These are phyloP conservation scores for Eleginops maclovinus DNA, from an alignment of 2,113 vertebrate species.

Conservation along the genomic window DNA sequence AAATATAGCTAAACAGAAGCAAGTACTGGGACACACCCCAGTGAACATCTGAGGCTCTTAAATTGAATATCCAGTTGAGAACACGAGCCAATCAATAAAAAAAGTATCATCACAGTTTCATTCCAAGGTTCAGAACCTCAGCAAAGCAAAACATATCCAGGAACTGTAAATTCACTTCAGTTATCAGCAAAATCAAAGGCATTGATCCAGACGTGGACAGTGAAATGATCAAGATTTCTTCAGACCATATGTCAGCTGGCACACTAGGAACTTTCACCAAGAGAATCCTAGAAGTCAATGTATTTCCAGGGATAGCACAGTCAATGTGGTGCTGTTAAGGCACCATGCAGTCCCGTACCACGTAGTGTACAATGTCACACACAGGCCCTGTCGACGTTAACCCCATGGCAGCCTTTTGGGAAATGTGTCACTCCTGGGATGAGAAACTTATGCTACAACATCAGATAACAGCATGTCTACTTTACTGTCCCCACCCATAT, in stretches of 20 bases:
- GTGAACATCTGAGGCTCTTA: background rate
- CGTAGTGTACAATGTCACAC: background rate
- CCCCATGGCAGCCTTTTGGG: background rate
- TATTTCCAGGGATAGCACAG: slow-evolving; percentile 27
- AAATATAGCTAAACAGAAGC: slow-evolving; percentile 30
- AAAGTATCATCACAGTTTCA: slow-evolving; percentile 5
- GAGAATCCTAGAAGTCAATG: background rate
- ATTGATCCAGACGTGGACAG: background rate
- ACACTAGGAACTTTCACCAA: background rate
- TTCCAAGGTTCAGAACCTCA: slow-evolving; percentile 4
- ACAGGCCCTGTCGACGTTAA: background rate
- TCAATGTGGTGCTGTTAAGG: slow-evolving; percentile 44
- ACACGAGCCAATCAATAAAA: background rate
- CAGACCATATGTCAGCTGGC: slow-evolving; percentile 11
- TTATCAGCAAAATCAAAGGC: slow-evolving; percentile 32
- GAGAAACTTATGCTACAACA: background rate
- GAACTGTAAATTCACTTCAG: slow-evolving; percentile 20
- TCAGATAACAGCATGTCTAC: background rate
- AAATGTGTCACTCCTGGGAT: background rate
- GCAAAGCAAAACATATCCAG: slow-evolving; percentile 13
- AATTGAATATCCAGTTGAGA: slow-evolving; percentile 2
- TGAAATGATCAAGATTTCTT: slow-evolving; percentile 32
- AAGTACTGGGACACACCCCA: slow-evolving; percentile 15
- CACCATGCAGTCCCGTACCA: slow-evolving; percentile 20
- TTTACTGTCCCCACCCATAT: background rate